Percentiles rank a stretch among this genome's conserved stretches.
Evolutionary conservation across 92 coral and sea anemone species (phyloP).

Genomic region (Heliopora coerulea): DNA sequence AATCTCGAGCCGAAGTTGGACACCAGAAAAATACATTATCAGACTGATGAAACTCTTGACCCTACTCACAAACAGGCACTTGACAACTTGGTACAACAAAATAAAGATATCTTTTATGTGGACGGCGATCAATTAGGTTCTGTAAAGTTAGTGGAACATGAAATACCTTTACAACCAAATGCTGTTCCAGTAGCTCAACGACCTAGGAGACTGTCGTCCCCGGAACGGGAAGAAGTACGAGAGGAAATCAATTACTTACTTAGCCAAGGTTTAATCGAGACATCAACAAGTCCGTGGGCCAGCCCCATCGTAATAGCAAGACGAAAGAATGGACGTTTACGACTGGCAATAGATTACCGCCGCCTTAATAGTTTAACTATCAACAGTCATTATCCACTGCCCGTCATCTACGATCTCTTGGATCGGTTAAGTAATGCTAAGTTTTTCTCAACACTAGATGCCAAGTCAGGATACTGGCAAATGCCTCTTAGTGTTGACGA

Average conservation of each 20-base stretch:
- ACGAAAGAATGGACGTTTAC: constrained; percentile 22
- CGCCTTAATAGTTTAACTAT: neutral
- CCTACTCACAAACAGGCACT: constrained; percentile 11
- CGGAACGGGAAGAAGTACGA: constrained; percentile 25
- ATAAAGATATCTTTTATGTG: constrained; percentile 19
- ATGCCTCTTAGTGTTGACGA: constrained; percentile 13
- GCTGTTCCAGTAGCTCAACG: constrained; percentile 7
- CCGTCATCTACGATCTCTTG: constrained; percentile 1
- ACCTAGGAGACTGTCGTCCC: neutral
- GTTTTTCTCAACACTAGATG: neutral
- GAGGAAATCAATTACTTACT: too few species aligned
- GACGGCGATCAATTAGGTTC: too few species aligned
- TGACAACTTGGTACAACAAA: constrained; percentile 14
- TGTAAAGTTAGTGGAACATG: too few species aligned
- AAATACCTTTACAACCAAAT: neutral
- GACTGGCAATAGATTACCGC: constrained; percentile 26
- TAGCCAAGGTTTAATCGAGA: too few species aligned
- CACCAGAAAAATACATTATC: neutral
- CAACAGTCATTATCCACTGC: constrained; percentile 22
- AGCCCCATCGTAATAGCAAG: constrained; percentile 6
- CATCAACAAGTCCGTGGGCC: constrained; percentile 2
- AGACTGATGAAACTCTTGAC: neutral
- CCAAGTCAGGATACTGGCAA: constrained; percentile 4
- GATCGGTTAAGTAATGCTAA: neutral
- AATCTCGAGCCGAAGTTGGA: too few species aligned